These are phyloP conservation scores for Nansenia antarctica DNA, from an alignment of 2,113 vertebrate species.

Conservation along the genomic window DNA sequence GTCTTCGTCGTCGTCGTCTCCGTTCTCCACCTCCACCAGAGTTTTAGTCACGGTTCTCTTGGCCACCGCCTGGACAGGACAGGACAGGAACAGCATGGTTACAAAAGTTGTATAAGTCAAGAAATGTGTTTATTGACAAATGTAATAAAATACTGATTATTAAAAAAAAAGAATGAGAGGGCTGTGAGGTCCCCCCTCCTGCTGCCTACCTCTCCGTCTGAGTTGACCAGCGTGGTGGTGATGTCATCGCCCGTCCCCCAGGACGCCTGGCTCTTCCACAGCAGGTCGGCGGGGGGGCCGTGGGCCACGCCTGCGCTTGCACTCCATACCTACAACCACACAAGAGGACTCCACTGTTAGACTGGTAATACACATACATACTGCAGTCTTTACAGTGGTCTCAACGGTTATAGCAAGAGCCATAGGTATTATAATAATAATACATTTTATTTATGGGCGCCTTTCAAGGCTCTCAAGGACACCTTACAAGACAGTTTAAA, in stretches of 20 bases:
- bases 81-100: background rate
- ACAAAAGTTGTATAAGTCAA: too few relatives aligned
- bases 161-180: too few relatives aligned
- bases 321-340: slow-evolving; percentile 86
- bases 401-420: too few relatives aligned
- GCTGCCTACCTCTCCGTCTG: slow-evolving; percentile 84
- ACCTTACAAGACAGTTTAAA: too few relatives aligned
- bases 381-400: too few relatives aligned
- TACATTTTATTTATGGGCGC: too few relatives aligned
- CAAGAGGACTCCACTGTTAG: too few relatives aligned
- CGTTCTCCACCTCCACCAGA: slow-evolving; percentile 63
- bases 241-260: slow-evolving; percentile 87
- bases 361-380: too few relatives aligned
- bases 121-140: too few relatives aligned
- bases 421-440: too few relatives aligned
- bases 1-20: slow-evolving; percentile 84
- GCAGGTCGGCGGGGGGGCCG: slow-evolving; percentile 86
- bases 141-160: too few relatives aligned
- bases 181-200: background rate
- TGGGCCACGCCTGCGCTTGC: slow-evolving; percentile 87
- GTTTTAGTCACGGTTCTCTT: slow-evolving; percentile 80
- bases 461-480: too few relatives aligned
- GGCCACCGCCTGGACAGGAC: slow-evolving; percentile 85
- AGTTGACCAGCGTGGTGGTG: slow-evolving; percentile 80
- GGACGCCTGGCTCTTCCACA: slow-evolving; percentile 93